These are phyloP conservation scores for Notodonta dromedarius DNA, from an alignment of 2,888 invertebrate genomes.

Conservation along the genomic window DNA sequence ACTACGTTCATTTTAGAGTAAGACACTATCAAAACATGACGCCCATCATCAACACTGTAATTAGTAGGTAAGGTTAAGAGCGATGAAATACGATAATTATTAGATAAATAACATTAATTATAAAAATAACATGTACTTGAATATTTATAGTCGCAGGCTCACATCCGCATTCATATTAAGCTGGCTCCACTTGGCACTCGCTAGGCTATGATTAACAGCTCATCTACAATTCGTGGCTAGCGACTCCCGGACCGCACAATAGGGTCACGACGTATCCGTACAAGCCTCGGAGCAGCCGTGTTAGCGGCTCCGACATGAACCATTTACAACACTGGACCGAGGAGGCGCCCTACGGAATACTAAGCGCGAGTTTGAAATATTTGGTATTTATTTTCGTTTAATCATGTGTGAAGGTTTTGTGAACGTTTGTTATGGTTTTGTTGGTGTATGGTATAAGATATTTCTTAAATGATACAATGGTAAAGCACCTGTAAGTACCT, in stretches of 20 bases:
- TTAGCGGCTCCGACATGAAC: neutral
- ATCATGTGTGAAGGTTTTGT: neutral
- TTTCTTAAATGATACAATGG: neutral
- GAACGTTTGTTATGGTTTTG: neutral
- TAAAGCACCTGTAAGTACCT: no score
- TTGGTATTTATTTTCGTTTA: neutral
- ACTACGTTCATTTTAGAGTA: no score
- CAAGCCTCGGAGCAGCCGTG: constrained; percentile 2
- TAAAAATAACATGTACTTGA: neutral
- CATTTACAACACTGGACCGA: constrained; percentile 7
- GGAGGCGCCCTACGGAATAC: constrained; percentile 2
- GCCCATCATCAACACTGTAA: no score
- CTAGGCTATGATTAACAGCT: constrained; percentile 5
- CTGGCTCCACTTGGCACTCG: constrained; percentile 3
- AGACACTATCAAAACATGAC: no score
- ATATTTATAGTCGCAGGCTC: neutral
- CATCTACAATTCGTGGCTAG: constrained; percentile 8
- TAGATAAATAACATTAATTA: neutral
- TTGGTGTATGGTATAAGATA: neutral
- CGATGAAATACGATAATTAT: no score
- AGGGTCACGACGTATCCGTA: constrained; percentile 1
- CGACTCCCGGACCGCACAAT: neutral
- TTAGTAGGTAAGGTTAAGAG: no score
- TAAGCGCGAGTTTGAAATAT: constrained; percentile 1
- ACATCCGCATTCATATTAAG: constrained; percentile 1